Evolutionary conservation across 2,888 invertebrate genomes (phyloP), one percentile per base, ranked within the genome.

Genomic region (Tenthredo distinguenda): DNA sequence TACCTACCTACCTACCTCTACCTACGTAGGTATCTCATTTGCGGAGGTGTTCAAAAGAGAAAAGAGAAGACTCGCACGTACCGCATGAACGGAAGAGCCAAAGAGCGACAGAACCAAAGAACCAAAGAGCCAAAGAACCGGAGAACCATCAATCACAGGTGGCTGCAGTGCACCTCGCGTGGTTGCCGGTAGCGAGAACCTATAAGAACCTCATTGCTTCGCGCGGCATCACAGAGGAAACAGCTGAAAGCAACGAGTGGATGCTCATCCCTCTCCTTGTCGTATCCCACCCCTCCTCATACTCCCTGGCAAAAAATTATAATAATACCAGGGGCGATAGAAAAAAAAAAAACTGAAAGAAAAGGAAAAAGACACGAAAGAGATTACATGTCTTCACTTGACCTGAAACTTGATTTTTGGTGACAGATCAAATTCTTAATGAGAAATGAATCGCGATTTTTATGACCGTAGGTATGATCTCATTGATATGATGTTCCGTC

Each of bases 81-180:
- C 72, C 68, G 77, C 84, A 86, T 82, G 86, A 83, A 86, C 85
- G 87, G 85, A 85, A 86, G 86, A 87, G 86, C 87, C 85, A 87
- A 86, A 88, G 87, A 87, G 85, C 87, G 85, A 88, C 86, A 88
- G 87, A 87, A 85, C 86, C 85, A 88, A 87, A 88, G 87, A 87
- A 84, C 86, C 85, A 88, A 87, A 88, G 87, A 87, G 85, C 87
- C 88, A 86, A 86, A 84, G 86, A 84, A 91, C 91, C 89, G 91
- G 89, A 90, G 91, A 92, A 92, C 92, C 91, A 92, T 92, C 92
- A 92, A 92, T 92, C 92, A 92, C 91, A 88, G 86, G 87, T 90
- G 91, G 91, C 90, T 89, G 62, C 81, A 62, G 81, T 89, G 90
- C 89, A 88, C 90, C 88, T 90, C 88, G 87, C 88, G 89, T 88